These are phyloP conservation scores for Magallana nippona DNA, from an alignment of 2,888 invertebrate genomes.

Conservation along the genomic window DNA sequence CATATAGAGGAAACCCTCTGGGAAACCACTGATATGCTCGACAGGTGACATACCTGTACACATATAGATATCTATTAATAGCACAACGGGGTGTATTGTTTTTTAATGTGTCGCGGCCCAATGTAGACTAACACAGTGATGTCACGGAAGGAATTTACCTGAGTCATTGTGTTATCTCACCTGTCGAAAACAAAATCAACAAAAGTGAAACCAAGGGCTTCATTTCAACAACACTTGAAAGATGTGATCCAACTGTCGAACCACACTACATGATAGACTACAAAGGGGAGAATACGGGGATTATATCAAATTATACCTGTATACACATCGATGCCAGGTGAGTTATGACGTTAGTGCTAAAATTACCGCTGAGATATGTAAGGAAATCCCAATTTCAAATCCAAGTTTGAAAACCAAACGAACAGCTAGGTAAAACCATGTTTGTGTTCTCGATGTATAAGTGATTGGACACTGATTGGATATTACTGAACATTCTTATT, in stretches of 20 bases:
- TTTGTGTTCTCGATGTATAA: too few relatives aligned
- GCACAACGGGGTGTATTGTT: not conserved
- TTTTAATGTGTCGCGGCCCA: not conserved
- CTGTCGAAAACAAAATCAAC: not conserved
- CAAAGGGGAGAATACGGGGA: too few relatives aligned
- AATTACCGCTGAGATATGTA: too few relatives aligned
- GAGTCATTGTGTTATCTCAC: constrained; percentile 21
- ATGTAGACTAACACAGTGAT: not conserved
- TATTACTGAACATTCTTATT: too few relatives aligned
- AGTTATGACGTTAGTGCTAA: not conserved
- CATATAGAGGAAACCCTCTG: not conserved
- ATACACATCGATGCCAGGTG: not conserved
- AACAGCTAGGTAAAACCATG: too few relatives aligned
- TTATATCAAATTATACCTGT: too few relatives aligned
- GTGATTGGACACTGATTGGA: too few relatives aligned
- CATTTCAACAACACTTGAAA: not conserved
- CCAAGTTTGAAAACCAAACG: too few relatives aligned
- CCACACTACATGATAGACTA: too few relatives aligned
- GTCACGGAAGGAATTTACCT: constrained; percentile 12
- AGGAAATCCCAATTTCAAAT: too few relatives aligned
- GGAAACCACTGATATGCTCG: too few relatives aligned
- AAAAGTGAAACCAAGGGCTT: not conserved
- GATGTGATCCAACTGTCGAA: not conserved
- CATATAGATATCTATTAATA: not conserved
- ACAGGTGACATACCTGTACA: not conserved